Evolutionary conservation across 2,113 vertebrate species (phyloP), one percentile per base, ranked within the genome.

Genomic region (Perca fluviatilis): DNA sequence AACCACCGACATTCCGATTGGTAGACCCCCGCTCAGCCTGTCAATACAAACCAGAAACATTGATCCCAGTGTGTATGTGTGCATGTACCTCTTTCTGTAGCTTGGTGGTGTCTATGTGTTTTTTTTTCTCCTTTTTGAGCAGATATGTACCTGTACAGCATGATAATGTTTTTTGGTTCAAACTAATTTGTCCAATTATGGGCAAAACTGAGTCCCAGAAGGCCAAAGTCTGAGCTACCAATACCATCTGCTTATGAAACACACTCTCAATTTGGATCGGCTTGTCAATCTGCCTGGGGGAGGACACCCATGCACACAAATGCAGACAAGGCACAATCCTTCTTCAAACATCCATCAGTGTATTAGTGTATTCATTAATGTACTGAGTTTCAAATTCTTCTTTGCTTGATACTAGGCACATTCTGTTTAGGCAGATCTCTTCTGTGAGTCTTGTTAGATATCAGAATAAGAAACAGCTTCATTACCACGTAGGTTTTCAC

Each of bases 171-270:
- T 76, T 77, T 40, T 84, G 79, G 66, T 80, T 79, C 49, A 43
- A 63, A 66, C 63, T 88, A 82, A 88, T 88, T 90, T 79, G 67
- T 85, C 64, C 63, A 71, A 79, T 70, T 74, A 73, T 65, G 70
- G 68, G 62, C 84, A 72, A 80, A 88, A 83, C 74, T 15, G 63
- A 82, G 33, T 85, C 85, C 80, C 86, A 82, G 66, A 77, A 75
- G 74, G 82, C 72, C 67, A 30, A 66, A 67, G 68, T 72, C 77
- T 51, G 30, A 82, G 74, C 70, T 69, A 72, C 82, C 60, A 80
- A 51, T 70, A 72, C 82, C 84, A 90, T 91, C 86, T 90, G 86
- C 80, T 82, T 83, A 56, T 84, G 74, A 74, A 85, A 79, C 84
- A 81, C 53, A 74, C 79, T 78, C 79, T 79, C 64, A 74, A 5